Evolutionary conservation across 2,113 vertebrate species (phyloP).

Genomic region (Castor canadensis): DNA sequence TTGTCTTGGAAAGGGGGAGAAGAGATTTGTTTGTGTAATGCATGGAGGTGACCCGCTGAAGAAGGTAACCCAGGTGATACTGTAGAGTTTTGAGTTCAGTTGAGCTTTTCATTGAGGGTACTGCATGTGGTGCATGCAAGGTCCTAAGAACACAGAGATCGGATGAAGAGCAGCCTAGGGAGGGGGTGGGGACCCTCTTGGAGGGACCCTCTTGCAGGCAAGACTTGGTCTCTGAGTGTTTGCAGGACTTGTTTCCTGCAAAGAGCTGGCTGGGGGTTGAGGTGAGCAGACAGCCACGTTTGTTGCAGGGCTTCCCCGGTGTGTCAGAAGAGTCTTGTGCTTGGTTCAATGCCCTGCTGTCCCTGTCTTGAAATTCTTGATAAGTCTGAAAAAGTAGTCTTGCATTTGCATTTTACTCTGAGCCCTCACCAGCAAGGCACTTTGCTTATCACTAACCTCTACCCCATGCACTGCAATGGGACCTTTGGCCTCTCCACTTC

Average conservation of each 20-base stretch:
- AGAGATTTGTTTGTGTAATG: background rate
- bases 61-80: background rate
- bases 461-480: background rate
- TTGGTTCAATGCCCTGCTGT: background rate
- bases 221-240: fast-evolving
- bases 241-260: background rate
- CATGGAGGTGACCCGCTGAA: background rate
- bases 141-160: fast-evolving
- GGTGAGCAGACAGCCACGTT: background rate
- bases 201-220: background rate
- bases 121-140: too few species aligned
- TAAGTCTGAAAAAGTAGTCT: background rate
- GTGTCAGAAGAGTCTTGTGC: background rate
- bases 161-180: background rate
- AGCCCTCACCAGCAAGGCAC: background rate
- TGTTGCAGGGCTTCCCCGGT: background rate
- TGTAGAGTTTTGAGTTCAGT: background rate
- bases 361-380: background rate
- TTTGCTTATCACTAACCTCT: background rate
- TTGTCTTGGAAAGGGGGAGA: background rate
- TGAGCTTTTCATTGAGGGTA: background rate
- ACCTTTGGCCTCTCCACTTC: background rate
- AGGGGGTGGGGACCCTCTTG: background rate
- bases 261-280: background rate
- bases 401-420: background rate